phyloP scores from a whole-genome alignment of 1,140 invertebrate species.

The Drosophila tsacasi region DNA sequence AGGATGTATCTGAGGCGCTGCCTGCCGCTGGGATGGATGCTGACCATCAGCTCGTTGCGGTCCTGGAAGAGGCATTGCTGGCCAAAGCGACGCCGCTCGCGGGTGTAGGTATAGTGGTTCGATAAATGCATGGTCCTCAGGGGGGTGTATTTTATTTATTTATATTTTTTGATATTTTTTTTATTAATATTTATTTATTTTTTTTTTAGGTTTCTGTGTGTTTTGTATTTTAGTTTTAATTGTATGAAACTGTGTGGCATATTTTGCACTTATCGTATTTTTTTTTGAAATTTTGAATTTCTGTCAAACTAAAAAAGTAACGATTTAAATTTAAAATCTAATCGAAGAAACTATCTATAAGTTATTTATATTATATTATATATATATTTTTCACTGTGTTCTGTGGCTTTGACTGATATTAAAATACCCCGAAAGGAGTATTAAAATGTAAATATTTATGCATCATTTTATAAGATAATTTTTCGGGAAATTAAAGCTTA shows the following conservation, averaged over 20 bases:
- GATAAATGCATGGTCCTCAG: conserved; percentile 30
- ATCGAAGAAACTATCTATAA: neutral
- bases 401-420: too few species aligned
- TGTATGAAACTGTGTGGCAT: neutral
- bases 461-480: too few species aligned
- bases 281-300: neutral
- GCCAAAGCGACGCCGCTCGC: conserved; percentile 89
- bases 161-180: neutral
- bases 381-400: too few species aligned
- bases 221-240: neutral
- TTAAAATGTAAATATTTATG: too few species aligned
- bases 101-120: conserved; percentile 83
- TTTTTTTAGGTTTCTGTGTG: neutral
- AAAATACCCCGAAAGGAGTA: too few species aligned
- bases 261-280: neutral
- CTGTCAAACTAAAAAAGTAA: neutral
- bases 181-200: neutral
- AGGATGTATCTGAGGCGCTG: conserved; percentile 88
- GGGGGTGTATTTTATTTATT: too few species aligned
- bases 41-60: conserved; percentile 90
- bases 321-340: neutral
- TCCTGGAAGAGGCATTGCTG: conserved; percentile 91
- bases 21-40: conserved; percentile 87
- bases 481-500: too few species aligned
- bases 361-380: too few species aligned